Conservation (phyloP, 1,140 invertebrate species). For the Zaprionus vittiger region DNA sequence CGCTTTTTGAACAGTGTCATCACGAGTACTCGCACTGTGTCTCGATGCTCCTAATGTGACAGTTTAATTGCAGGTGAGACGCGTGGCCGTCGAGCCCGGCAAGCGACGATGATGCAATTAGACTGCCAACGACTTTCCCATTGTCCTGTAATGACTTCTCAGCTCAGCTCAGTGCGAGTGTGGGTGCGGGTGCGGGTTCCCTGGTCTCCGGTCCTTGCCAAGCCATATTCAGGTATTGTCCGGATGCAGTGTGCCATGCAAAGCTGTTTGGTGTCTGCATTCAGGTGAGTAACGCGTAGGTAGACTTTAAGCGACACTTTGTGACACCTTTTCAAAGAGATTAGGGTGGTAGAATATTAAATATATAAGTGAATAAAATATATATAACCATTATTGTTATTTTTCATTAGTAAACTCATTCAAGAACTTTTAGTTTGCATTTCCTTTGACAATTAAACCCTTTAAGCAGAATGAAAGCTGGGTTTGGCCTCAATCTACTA, state of each 20-base stretch:
- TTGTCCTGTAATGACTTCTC: conserved; percentile 75
- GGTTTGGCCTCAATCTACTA: too few species aligned
- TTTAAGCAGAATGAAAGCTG: neutral
- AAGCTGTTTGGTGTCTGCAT: conserved; percentile 37
- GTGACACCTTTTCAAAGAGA: conserved; percentile 14
- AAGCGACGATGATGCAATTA: conserved; percentile 74
- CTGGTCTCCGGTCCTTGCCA: neutral
- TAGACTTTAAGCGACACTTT: conserved; percentile 26
- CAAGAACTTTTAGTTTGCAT: too few species aligned
- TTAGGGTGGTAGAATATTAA: neutral
- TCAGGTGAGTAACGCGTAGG: conserved; percentile 10
- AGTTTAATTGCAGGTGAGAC: conserved; percentile 83
- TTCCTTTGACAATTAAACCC: neutral
- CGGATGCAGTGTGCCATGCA: conserved; percentile 48
- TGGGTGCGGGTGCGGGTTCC: neutral
- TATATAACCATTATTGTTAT: too few species aligned
- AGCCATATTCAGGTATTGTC: conserved; percentile 23
- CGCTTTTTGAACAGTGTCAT: conserved; percentile 76
- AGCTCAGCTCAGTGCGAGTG: neutral
- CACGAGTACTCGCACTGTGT: conserved; percentile 16
- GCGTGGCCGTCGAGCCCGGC: conserved; percentile 58
- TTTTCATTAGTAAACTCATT: too few species aligned
- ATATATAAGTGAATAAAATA: too few species aligned
- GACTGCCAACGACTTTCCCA: conserved; percentile 73
- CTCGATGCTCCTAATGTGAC: conserved; percentile 71